phyloP scores from a whole-genome alignment of 2,113 vertebrate species.

The Nycticryphes semicollaris region DNA sequence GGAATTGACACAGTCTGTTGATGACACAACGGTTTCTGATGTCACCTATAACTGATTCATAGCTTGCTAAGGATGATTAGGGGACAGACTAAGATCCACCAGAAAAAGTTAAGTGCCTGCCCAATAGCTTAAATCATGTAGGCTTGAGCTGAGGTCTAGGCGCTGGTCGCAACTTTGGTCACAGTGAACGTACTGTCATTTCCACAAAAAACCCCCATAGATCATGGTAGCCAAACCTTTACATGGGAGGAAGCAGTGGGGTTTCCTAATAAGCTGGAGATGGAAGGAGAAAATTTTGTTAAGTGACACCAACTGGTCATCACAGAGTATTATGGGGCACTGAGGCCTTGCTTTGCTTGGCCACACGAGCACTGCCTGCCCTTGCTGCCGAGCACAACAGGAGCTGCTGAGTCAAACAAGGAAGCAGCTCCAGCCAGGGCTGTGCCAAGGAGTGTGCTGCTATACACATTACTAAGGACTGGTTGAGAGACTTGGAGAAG shows the following conservation, averaged over 20 bases:
- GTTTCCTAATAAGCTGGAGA: neutral
- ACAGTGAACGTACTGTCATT: neutral
- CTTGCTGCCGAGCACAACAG: neutral
- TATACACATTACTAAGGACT: neutral
- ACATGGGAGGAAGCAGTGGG: neutral
- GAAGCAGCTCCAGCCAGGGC: neutral
- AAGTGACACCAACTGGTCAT: neutral
- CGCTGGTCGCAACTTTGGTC: neutral
- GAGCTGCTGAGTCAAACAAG: neutral
- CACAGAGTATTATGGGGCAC: neutral
- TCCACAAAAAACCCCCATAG: neutral
- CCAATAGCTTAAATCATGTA: neutral
- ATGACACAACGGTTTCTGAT: rapidly evolving
- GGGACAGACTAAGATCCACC: neutral
- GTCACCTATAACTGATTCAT: neutral
- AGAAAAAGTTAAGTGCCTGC: neutral
- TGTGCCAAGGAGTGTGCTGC: neutral
- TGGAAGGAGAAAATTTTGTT: neutral
- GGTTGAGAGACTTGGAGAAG: neutral
- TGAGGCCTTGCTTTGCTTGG: neutral
- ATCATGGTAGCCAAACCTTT: neutral
- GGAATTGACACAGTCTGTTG: neutral
- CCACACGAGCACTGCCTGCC: neutral
- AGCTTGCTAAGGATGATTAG: neutral
- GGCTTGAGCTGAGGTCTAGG: neutral